phyloP scores from a whole-genome alignment of 2,888 invertebrate species.

The Caenorhabditis uteleia region DNA sequence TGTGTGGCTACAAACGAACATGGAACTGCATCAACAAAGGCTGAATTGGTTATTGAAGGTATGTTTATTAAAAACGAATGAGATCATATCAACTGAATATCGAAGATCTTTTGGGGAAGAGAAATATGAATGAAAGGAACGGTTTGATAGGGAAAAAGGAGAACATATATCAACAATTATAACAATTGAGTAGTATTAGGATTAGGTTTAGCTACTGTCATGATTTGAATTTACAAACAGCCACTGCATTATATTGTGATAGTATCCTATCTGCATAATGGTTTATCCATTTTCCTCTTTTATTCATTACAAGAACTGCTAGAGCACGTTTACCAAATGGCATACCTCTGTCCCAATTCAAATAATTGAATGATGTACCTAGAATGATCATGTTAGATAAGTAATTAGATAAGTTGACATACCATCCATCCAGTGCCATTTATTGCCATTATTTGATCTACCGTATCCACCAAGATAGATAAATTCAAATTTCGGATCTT shows the following conservation, averaged over 20 bases:
- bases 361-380: constrained; percentile 39
- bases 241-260: constrained; percentile 49
- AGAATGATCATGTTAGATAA: background rate
- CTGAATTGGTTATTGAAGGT: constrained; percentile 67
- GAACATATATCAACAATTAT: no score
- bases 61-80: no score
- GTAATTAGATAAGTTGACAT: background rate
- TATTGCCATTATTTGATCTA: constrained; percentile 48
- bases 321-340: constrained; percentile 45
- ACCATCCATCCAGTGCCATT: constrained; percentile 64
- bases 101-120: no score
- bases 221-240: constrained; percentile 56
- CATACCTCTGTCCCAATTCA: constrained; percentile 54
- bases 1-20: constrained; percentile 66
- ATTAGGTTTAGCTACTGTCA: no score
- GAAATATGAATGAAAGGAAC: constrained; percentile 11
- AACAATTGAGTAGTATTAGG: constrained; percentile 7
- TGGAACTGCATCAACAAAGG: constrained; percentile 69
- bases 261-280: constrained; percentile 54
- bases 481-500: constrained; percentile 43
- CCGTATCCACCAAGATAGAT: constrained; percentile 56
- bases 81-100: constrained; percentile 9
- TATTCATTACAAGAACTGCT: constrained; percentile 55
- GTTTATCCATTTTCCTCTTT: constrained; percentile 56
- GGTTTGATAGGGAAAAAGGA: constrained; percentile 3